A percentile compares a stretch with the other conserved stretches of the same genome.
Evolutionary conservation across 2,797 vertebrate genomes (phyloP).

Genomic region (Chelonia mydas): DNA sequence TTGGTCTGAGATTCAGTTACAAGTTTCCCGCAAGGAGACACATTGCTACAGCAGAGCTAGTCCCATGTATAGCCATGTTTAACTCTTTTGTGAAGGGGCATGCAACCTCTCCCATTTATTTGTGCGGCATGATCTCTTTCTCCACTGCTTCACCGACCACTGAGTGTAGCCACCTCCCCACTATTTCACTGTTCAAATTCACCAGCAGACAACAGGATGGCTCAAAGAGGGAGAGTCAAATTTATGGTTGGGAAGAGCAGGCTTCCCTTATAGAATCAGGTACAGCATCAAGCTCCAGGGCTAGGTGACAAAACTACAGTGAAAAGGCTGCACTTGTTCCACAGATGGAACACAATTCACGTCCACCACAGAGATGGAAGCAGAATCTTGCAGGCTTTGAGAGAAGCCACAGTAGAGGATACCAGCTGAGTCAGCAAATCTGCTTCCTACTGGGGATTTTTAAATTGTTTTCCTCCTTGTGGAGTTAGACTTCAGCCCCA

Average conservation of each 20-base stretch:
- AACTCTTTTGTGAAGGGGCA: background rate
- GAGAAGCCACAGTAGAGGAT: conserved; percentile 5
- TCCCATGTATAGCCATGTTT: conserved; percentile 20
- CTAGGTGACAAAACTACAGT: conserved; percentile 52
- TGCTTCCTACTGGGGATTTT: conserved; percentile 41
- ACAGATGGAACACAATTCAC: conserved; percentile 61
- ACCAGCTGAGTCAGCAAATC: background rate
- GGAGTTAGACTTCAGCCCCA: conserved; percentile 12
- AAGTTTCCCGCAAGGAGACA: background rate
- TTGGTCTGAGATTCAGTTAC: background rate
- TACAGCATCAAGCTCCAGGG: conserved; percentile 56
- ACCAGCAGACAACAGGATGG: conserved; percentile 14
- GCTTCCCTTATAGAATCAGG: conserved; percentile 58
- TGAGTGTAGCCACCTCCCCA: background rate
- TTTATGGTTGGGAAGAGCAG: conserved; percentile 58
- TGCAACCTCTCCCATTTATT: conserved; percentile 16
- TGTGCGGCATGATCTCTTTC: conserved; percentile 26
- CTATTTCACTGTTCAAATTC: background rate
- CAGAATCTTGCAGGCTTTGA: conserved; percentile 43
- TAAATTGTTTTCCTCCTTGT: conserved; percentile 55
- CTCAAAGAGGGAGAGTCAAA: conserved; percentile 22
- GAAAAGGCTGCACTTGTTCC: conserved; percentile 60
- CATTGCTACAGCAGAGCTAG: conserved; percentile 4
- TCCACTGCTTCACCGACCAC: background rate
- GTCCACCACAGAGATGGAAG: conserved; percentile 38